Evolutionary conservation across 2,888 invertebrate species (phyloP), one percentile per base, ranked within the genome.

Genomic region (Agrotis ipsilon): DNA sequence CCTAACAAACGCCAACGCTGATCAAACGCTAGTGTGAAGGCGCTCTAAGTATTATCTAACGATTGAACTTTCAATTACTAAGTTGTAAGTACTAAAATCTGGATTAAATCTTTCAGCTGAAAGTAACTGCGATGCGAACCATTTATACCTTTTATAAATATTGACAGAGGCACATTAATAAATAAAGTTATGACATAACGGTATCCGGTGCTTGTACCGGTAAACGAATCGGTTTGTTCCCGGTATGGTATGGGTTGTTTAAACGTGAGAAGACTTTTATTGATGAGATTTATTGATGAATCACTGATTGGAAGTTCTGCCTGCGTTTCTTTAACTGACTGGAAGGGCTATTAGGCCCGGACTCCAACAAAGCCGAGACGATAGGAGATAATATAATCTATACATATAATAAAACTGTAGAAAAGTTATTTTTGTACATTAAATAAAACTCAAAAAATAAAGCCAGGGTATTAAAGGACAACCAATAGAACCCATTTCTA

Each of bases 181-280:
- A 68, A 54, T 69, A 58, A 51, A 61, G 61, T 65, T 74, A 80
- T 58, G 69, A 80, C 60, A 54, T 76, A 78, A 75, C 77, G 77
- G 76, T 58, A 14, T 21, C 27, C 27, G 43, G 48, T 19, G 16
- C 60, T 43, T n/a, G 52, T 74, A 63, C 68, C 80, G 69, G 68
- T 73, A 68, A 68, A 67, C 67, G 54, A 46, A 77, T 80, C 54
- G 51, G 27, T 55, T 48, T 52, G 13, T 19, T 21, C 58, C 52
- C 16, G 39, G 55, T 60, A 77, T 55, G 76, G 76, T 19, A 39
- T 19, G 9, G 13, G 27, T 5, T 51, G 51, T 60, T 77, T 63
- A 74, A 46, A 80, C 76, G 80, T 76, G 76, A 68, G 49, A 59
- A 51, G 74, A 60, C 52, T 76, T 63, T 58, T 57, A 65, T 64